A percentile compares a stretch with the other conserved stretches of the same genome.
Conservation (phyloP, 35 echinoderm and acorn worm genomes). For the Ptychodera flava region DNA sequence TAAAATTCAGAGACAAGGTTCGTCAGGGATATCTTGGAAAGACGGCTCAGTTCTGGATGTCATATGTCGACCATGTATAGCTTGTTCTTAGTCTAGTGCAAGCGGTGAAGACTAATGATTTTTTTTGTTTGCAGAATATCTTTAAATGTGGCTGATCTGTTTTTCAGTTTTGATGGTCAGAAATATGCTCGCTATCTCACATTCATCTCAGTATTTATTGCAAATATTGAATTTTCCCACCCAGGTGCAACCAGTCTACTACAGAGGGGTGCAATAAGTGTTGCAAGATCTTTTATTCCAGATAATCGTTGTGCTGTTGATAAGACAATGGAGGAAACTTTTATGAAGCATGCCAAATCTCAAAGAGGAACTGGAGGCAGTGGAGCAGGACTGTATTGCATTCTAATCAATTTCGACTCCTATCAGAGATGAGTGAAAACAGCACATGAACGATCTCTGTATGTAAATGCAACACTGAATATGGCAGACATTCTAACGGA, state of each 20-base stretch:
- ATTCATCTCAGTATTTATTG: too few species aligned
- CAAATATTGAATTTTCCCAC: conserved; percentile 5
- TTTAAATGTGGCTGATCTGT: background rate
- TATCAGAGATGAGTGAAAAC: background rate
- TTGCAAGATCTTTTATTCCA: conserved; percentile 5
- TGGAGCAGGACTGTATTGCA: too few species aligned
- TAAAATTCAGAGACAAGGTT: background rate
- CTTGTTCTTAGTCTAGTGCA: background rate
- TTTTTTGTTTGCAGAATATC: background rate
- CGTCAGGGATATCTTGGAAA: background rate
- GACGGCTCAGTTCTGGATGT: conserved; percentile 3
- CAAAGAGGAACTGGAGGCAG: too few species aligned
- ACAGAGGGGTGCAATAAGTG: background rate
- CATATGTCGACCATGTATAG: conserved; percentile 6
- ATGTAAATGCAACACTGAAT: background rate
- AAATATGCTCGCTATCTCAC: too few species aligned
- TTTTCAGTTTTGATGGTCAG: too few species aligned
- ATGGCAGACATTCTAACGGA: background rate
- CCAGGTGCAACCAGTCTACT: background rate
- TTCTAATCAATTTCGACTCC: background rate
- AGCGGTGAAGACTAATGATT: background rate
- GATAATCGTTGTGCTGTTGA: background rate
- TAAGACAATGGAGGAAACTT: too few species aligned
- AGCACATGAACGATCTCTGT: too few species aligned
- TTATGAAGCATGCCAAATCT: too few species aligned